Evolutionary conservation across 2,888 invertebrate species (phyloP).

Genomic region (Criorhina ranunculi): DNA sequence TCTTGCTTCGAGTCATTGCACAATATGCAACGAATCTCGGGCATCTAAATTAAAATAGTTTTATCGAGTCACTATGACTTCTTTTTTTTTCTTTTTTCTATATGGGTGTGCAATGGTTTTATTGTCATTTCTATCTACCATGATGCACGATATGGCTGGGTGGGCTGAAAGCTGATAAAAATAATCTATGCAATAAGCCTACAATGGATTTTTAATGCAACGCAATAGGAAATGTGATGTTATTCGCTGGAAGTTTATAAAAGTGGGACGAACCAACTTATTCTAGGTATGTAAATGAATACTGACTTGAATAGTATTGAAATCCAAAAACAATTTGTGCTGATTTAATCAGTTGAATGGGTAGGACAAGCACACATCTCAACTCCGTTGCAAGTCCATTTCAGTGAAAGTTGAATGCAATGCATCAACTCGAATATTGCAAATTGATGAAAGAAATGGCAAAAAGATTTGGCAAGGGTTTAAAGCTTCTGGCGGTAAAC

Average conservation of each 20-base stretch:
- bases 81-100: conserved; percentile 17
- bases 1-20: conserved; percentile 65
- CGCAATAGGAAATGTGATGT: conserved; percentile 23
- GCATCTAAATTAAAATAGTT: conserved; percentile 68
- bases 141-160: conserved; percentile 30
- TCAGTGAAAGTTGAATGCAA: no score
- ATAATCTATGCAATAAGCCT: conserved; percentile 59
- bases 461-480: no score
- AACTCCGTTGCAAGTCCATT: not conserved
- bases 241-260: conserved; percentile 4
- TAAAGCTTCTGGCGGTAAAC: no score
- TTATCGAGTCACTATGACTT: conserved; percentile 6
- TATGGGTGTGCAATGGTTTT: conserved; percentile 30
- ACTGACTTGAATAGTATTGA: not conserved
- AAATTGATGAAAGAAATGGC: no score
- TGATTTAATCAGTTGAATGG: not conserved
- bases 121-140: conserved; percentile 43
- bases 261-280: conserved; percentile 12
- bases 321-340: conserved; percentile 3
- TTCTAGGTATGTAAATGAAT: not conserved
- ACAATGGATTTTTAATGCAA: conserved; percentile 37
- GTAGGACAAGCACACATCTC: not conserved
- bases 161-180: conserved; percentile 59
- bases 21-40: conserved; percentile 47
- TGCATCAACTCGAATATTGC: no score